phyloP scores from a whole-genome alignment of 92 coral and sea anemone species.

The Zoanthus gigantus region DNA sequence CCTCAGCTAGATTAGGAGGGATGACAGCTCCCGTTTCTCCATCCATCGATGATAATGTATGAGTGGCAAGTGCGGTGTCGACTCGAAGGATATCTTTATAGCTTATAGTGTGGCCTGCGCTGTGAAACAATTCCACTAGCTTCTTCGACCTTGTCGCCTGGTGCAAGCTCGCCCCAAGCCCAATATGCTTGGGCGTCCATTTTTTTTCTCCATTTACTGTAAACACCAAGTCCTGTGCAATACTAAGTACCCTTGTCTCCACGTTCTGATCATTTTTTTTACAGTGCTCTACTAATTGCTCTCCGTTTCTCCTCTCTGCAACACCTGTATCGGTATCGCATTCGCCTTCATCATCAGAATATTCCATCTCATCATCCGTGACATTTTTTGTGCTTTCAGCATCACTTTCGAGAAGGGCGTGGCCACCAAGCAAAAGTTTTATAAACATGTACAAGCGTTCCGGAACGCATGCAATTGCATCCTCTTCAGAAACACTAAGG shows the following conservation, averaged over 20 bases:
- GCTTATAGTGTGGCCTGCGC: constrained; percentile 56
- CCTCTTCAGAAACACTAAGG: constrained; percentile 46
- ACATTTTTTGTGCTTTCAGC: not conserved
- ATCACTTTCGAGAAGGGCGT: constrained; percentile 31
- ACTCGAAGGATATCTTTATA: constrained; percentile 44
- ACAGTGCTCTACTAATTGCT: not conserved
- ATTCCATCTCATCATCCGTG: constrained; percentile 26
- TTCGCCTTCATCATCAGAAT: constrained; percentile 15
- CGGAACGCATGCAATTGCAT: constrained; percentile 56
- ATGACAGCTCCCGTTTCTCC: constrained; percentile 49
- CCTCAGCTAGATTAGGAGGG: constrained; percentile 51
- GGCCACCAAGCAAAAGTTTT: constrained; percentile 61
- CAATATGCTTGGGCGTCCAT: constrained; percentile 63
- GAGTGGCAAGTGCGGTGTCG: constrained; percentile 57
- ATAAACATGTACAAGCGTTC: constrained; percentile 67
- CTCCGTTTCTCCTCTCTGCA: constrained; percentile 2
- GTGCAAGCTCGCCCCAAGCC: constrained; percentile 45
- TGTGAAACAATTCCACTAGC: constrained; percentile 57
- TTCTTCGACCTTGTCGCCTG: constrained; percentile 57
- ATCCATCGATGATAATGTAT: constrained; percentile 47
- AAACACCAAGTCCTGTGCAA: constrained; percentile 53
- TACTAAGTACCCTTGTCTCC: not conserved
- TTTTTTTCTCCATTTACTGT: constrained; percentile 40
- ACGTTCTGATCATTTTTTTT: constrained; percentile 6
- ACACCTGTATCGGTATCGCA: not conserved